A percentile compares a stretch with the other conserved stretches of the same genome.
These are phyloP conservation scores for Carpatolechia fugitivella DNA, from an alignment of 2,888 invertebrate species.

Conservation along the genomic window DNA sequence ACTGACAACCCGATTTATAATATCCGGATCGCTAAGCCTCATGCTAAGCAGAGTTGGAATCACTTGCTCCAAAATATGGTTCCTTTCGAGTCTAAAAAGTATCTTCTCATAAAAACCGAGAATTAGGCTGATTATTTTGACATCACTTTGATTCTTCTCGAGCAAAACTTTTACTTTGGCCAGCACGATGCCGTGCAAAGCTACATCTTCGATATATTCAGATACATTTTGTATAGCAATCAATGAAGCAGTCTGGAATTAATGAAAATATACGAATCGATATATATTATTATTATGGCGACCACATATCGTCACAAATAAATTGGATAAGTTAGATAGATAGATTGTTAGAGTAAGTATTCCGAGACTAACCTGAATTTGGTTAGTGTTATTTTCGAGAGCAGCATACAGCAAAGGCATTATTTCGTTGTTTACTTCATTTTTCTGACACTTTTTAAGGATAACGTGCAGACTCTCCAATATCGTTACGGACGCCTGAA, in stretches of 20 bases:
- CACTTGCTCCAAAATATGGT: slow-evolving; percentile 93
- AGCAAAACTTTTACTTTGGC: slow-evolving; percentile 90
- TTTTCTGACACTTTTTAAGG: slow-evolving; percentile 90
- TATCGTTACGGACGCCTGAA: slow-evolving; percentile 92
- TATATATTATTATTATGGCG: no score
- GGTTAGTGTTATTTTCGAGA: slow-evolving; percentile 92
- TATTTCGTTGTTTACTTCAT: slow-evolving; percentile 89
- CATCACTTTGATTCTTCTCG: slow-evolving; percentile 88
- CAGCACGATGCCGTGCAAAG: slow-evolving; percentile 88
- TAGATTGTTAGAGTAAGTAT: no score
- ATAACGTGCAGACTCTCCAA: slow-evolving; percentile 94
- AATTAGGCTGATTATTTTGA: slow-evolving; percentile 88
- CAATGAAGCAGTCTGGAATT: slow-evolving; percentile 89
- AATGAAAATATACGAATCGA: no score
- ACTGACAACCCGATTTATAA: slow-evolving; percentile 95
- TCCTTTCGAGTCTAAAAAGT: slow-evolving; percentile 89
- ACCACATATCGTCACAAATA: no score
- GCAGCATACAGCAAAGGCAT: slow-evolving; percentile 92
- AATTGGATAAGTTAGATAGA: no score
- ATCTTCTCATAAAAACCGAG: slow-evolving; percentile 89
- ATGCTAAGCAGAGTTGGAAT: slow-evolving; percentile 93
- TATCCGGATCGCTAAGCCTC: slow-evolving; percentile 91
- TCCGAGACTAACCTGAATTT: slow-evolving; percentile 93
- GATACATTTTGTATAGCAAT: slow-evolving; percentile 92
- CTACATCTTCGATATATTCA: slow-evolving; percentile 89